These are phyloP conservation scores for Serilophus lunatus DNA, from an alignment of 2,113 vertebrate genomes.

Conservation along the genomic window DNA sequence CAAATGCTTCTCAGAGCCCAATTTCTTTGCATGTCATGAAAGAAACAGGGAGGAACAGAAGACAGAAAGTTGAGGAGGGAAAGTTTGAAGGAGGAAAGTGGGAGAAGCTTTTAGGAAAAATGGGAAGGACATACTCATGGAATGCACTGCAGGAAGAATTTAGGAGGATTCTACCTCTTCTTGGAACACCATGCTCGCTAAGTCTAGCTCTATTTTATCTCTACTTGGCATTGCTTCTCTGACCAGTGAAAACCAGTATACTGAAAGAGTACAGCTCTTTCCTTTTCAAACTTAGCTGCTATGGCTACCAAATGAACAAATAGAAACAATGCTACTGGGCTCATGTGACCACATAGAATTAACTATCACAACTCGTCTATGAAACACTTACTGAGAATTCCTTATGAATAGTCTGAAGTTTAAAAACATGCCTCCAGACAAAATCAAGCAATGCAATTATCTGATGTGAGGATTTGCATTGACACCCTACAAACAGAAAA, in stretches of 20 bases:
- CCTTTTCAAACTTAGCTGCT: not conserved
- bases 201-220: not conserved
- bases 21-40: constrained; percentile 35
- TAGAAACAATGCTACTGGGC: not conserved
- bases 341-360: not conserved
- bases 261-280: not conserved
- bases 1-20: constrained; percentile 9
- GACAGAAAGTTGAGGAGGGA: not conserved
- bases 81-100: not conserved
- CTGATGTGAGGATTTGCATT: not conserved
- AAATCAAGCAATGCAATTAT: not conserved
- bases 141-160: not conserved
- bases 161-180: not conserved
- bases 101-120: not conserved
- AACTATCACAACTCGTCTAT: not conserved
- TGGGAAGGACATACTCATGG: not conserved
- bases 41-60: not conserved
- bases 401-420: not conserved
- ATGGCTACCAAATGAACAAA: not conserved
- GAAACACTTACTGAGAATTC: not conserved
- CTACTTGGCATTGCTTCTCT: not conserved
- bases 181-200: not conserved
- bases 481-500: not conserved
- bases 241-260: not conserved
- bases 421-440: not conserved